Base-by-base conservation (phyloP, 2,797 vertebrate species). In the Lepilemur septentrionalis region DNA sequence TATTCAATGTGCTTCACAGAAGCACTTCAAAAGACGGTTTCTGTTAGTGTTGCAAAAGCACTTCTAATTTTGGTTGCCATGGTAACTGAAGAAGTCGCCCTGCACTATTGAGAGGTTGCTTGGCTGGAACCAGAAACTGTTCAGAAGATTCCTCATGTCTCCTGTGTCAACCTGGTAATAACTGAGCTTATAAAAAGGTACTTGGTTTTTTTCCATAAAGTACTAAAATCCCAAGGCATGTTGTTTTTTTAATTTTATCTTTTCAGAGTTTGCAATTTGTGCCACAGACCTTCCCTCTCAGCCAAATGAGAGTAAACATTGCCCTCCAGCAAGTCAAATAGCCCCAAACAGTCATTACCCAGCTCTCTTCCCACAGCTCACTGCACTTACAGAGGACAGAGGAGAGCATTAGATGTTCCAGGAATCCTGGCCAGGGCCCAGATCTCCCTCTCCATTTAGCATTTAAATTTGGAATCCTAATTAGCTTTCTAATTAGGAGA, bases 21-120 rank as follows among this genome's bases (percentile, higher is more conserved):
- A 96, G 55, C 59, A 50, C 85, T 96, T 96, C 94, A 86, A 82
- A 96, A 97, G 97, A 95, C 93, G 93, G 93, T 89, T 95, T 97
- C 94, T 95, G 97, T 89, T 95, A 95, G 95, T 94, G 95, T 97
- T 97, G 96, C 96, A 97, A 97, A 94, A 93, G 95, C 97, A 57
- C 82, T 94, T 88, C 87, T 90, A 86, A 96, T 97, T 96, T 93
- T 43, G 94, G 97, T 97, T 97, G 89, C 70, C 97, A 79, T 89
- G 86, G 97, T 79, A 95, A 97, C 96, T 22, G 83, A 52, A 95
- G 94, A 95, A 97, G 97, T 96, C 75, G 65, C 96, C 88, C 69
- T 2, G 91, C 88, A 11, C 65, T 32, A 50, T 41, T 17, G 55
- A 88, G 73, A 70, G 48, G 43, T 87, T 76, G 69, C 88, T 59